Conservation (phyloP, 2,113 vertebrate species). For the Bombycilla garrulus region DNA sequence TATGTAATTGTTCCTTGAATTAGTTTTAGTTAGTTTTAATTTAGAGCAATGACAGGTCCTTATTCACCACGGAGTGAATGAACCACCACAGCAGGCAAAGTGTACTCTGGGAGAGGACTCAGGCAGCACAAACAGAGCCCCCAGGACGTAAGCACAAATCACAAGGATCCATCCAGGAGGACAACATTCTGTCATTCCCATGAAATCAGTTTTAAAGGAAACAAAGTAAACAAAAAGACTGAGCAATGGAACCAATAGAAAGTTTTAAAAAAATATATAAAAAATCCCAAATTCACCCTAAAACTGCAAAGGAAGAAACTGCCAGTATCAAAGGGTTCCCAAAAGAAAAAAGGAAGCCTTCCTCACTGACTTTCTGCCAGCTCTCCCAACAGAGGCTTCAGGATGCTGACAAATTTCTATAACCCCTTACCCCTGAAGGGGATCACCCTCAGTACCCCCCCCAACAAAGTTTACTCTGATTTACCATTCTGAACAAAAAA, state of each 20-base stretch:
- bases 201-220: background rate
- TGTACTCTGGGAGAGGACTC: too few species aligned
- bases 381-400: background rate
- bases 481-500: background rate
- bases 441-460: background rate
- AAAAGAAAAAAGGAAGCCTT: background rate
- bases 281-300: background rate
- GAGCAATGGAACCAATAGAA: background rate
- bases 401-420: background rate
- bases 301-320: background rate
- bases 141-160: background rate
- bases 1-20: background rate
- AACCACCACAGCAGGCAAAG: background rate
- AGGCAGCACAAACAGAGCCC: background rate
- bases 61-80: background rate
- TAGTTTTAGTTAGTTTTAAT: background rate
- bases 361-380: background rate
- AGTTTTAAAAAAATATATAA: background rate
- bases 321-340: background rate
- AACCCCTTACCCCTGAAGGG: background rate
- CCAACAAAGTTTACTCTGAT: background rate
- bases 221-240: background rate
- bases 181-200: too few species aligned
- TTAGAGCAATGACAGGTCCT: background rate
- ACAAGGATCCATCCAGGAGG: accelerated